phyloP scores from a whole-genome alignment of 2,888 invertebrate genomes.

The Cheilosia soror region DNA sequence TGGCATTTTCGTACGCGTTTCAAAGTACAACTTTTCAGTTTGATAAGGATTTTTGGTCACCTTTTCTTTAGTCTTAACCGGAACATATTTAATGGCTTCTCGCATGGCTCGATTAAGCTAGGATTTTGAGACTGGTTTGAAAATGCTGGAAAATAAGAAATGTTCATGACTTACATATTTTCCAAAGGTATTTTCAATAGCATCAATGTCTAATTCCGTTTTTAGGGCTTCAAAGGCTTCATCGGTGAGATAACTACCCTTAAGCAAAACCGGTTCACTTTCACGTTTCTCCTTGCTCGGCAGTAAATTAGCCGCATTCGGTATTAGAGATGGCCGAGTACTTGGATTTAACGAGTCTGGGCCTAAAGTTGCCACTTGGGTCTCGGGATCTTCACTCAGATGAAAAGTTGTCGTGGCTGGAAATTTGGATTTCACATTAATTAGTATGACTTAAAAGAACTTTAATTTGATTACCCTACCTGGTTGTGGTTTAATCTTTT shows the following conservation, averaged over 20 bases:
- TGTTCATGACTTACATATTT: slow-evolving; percentile 79
- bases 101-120: slow-evolving; percentile 81
- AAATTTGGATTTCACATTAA: neutral
- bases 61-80: slow-evolving; percentile 76
- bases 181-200: slow-evolving; percentile 83
- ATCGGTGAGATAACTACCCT: slow-evolving; percentile 83
- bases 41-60: slow-evolving; percentile 74
- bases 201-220: slow-evolving; percentile 81
- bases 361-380: slow-evolving; percentile 87
- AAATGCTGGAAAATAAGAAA: neutral
- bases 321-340: slow-evolving; percentile 87
- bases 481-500: slow-evolving; percentile 80
- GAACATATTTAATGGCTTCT: slow-evolving; percentile 82
- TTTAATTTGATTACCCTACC: slow-evolving; percentile 75
- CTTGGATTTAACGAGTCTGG: slow-evolving; percentile 89
- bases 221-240: slow-evolving; percentile 82
- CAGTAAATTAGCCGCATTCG: slow-evolving; percentile 80
- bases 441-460: neutral
- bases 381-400: slow-evolving; percentile 87
- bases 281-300: slow-evolving; percentile 80
- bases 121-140: neutral
- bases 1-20: slow-evolving; percentile 85
- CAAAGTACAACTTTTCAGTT: slow-evolving; percentile 77
- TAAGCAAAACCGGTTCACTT: slow-evolving; percentile 81
- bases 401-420: slow-evolving; percentile 80